These are phyloP conservation scores for Euwallacea fornicatus DNA, from an alignment of 1,140 invertebrate species.

Conservation along the genomic window DNA sequence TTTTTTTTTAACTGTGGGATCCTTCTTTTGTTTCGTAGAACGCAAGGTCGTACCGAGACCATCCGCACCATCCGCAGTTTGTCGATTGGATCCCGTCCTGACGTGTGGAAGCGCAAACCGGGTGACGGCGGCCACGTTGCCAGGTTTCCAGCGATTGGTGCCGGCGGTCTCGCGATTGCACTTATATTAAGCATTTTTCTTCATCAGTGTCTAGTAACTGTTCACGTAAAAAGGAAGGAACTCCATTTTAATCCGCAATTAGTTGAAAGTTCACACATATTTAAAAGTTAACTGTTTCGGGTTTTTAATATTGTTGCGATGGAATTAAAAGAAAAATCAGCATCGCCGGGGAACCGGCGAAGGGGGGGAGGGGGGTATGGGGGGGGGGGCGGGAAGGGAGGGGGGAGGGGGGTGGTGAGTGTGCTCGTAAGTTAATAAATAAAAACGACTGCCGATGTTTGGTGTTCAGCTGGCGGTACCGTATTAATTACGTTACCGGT, in stretches of 20 bases:
- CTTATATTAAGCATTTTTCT: slow-evolving; percentile 26
- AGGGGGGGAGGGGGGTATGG: too few relatives aligned
- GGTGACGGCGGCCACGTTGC: not conserved
- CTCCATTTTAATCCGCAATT: slow-evolving; percentile 38
- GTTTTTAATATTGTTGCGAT: slow-evolving; percentile 33
- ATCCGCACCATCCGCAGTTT: slow-evolving; percentile 15
- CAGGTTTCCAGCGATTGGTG: slow-evolving; percentile 14
- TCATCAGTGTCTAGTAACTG: slow-evolving; percentile 33
- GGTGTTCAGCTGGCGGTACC: too few relatives aligned
- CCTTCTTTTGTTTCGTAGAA: slow-evolving; percentile 33
- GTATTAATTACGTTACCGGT: too few relatives aligned
- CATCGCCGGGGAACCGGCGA: too few relatives aligned
- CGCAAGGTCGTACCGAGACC: slow-evolving; percentile 29
- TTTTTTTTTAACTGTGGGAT: slow-evolving; percentile 35
- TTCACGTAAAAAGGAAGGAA: slow-evolving; percentile 33
- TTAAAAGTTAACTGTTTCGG: slow-evolving; percentile 35
- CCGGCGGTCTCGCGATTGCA: not conserved
- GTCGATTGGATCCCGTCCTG: not conserved
- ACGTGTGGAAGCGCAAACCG: not conserved
- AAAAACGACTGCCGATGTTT: too few relatives aligned
- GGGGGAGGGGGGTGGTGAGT: not conserved
- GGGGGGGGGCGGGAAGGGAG: too few relatives aligned
- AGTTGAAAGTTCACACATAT: slow-evolving; percentile 38
- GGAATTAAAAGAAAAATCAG: slow-evolving; percentile 7
- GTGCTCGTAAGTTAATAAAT: too few relatives aligned